Evolutionary conservation across 2,797 vertebrate genomes (phyloP).

Genomic region (Thripadectes ignobilis): DNA sequence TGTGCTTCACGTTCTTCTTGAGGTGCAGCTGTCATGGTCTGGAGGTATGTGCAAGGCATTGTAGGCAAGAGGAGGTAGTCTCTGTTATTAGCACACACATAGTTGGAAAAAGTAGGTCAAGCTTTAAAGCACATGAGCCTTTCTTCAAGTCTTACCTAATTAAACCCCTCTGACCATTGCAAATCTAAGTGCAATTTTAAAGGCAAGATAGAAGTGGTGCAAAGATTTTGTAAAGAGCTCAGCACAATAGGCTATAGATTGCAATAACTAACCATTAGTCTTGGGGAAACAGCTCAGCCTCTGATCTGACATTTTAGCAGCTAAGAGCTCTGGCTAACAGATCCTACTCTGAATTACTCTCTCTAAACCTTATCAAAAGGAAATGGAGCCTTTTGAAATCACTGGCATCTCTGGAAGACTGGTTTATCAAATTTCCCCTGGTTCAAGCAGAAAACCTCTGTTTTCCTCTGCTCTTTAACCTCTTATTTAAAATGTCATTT

Average conservation of each 20-base stretch:
- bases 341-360: conserved; percentile 53
- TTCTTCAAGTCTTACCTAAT: background rate
- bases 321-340: conserved; percentile 46
- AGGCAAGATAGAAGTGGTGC: background rate
- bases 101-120: background rate
- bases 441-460: conserved; percentile 57
- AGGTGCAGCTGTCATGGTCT: background rate
- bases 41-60: background rate
- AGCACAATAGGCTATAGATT: conserved; percentile 41
- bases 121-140: background rate
- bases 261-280: conserved; percentile 29
- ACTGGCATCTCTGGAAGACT: conserved; percentile 58
- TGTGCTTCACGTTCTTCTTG: background rate
- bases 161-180: background rate
- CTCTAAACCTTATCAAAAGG: conserved; percentile 70
- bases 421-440: conserved; percentile 70
- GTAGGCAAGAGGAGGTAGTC: background rate
- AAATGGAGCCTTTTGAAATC: conserved; percentile 67
- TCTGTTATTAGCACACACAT: background rate
- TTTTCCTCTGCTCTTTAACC: conserved; percentile 70
- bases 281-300: conserved; percentile 60
- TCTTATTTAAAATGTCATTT: conserved; percentile 71
- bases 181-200: background rate
- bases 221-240: conserved; percentile 5
- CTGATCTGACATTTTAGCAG: conserved; percentile 62